A percentile compares a stretch with the other conserved stretches of the same genome.
These are phyloP conservation scores for Noctilio leporinus DNA, from an alignment of 2,113 vertebrate genomes.

Conservation along the genomic window DNA sequence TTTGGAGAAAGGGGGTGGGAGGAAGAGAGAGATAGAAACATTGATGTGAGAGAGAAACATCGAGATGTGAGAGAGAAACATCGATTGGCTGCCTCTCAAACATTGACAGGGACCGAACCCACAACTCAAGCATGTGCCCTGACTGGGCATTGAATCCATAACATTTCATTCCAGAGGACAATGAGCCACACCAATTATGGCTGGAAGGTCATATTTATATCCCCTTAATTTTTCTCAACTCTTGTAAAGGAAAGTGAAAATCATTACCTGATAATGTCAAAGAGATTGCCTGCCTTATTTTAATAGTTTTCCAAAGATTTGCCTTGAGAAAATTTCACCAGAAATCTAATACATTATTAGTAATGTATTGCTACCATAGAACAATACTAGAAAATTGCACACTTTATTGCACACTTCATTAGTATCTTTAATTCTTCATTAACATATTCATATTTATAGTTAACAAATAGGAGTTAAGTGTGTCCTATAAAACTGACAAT, in stretches of 20 bases:
- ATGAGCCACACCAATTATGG: too few species aligned
- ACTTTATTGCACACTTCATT: background rate
- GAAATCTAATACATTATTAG: background rate
- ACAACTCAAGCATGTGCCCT: too few species aligned
- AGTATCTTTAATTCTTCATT: background rate
- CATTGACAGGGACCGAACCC: too few species aligned
- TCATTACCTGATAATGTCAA: background rate
- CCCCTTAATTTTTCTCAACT: background rate
- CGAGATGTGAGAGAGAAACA: too few species aligned
- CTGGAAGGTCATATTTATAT: background rate
- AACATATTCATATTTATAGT: background rate
- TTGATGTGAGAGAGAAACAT: too few species aligned
- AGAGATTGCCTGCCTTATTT: background rate
- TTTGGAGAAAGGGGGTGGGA: too few species aligned
- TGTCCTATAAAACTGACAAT: background rate
- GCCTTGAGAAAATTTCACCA: background rate
- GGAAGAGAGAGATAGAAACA: too few species aligned
- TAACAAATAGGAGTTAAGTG: background rate
- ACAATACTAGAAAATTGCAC: background rate
- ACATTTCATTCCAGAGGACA: too few species aligned
- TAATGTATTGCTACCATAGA: background rate
- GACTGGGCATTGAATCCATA: too few species aligned
- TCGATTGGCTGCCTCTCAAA: too few species aligned
- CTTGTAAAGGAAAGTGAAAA: background rate
- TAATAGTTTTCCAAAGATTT: background rate